Evolutionary conservation across 2,113 vertebrate genomes (phyloP), one percentile per base, ranked within the genome.

Genomic region (Rissa tridactyla): DNA sequence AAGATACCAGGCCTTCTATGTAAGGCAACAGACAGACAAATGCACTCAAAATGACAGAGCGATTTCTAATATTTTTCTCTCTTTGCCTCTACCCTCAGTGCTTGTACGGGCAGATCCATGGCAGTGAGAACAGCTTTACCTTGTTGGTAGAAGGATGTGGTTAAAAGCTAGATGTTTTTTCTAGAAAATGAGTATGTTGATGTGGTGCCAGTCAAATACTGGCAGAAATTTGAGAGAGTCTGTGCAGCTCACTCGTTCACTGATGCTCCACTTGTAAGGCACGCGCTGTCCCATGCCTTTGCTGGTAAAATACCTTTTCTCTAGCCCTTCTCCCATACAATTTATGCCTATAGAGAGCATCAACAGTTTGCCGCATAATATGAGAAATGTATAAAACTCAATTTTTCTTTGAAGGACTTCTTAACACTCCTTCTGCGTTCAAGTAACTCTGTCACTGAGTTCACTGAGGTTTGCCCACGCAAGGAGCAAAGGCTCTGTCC

Each of bases 61-160:
- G 0, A 69, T 88, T 94, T 82, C 66, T 88, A 65, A 12, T 66
- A 91, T 91, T 95, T 95, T 94, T 54, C 49, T 88, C 69, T 92
- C 34, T 89, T 91, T 58, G 17, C 51, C 46, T 85, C 73, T 95
- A 42, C 23, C n/a, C 13, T 49, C 54, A 51, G 55, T 55, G 46
- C 87, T 76, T 97, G 89, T 82, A 90, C 23, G 10, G 91, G 64
- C 94, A 96, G 73, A 92, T 89, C 93, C 66, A 34, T 13, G 20
- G 58, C 75, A 80, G 22, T 47, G 58, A 94, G 88, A 32, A 65
- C 22, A 82, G 65, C 57, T 70, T 58, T 82, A 84, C 86, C 42
- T 79, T 66, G 32, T 54, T 87, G 81, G 89, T 66, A 94, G 81
- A 92, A 82, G 70, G 66, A 95, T 77, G 66, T 91, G 66, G 71